phyloP scores from a whole-genome alignment of 2,113 vertebrate genomes.

The Lethenteron camtschaticum region DNA sequence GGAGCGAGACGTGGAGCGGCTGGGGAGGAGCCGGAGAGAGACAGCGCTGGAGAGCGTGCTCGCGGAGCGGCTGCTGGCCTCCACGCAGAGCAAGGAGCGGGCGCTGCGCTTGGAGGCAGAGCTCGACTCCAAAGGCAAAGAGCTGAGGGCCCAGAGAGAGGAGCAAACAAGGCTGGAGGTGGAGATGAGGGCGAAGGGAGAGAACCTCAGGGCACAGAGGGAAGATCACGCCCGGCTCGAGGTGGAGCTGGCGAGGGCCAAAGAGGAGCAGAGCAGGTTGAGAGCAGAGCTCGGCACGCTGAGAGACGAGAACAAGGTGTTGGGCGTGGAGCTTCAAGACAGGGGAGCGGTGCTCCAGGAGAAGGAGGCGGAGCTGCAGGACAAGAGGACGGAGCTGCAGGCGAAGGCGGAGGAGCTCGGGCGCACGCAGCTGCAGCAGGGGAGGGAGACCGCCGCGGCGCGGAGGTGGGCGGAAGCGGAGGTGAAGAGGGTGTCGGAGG shows the following conservation, averaged over 20 bases:
- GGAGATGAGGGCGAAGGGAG: background rate
- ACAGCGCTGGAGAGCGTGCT: conserved; percentile 11
- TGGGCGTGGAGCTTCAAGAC: conserved; percentile 20
- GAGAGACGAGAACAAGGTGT: no score
- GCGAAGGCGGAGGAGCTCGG: conserved; percentile 4
- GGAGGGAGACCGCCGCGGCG: no score
- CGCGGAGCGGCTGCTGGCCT: background rate
- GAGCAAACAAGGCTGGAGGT: background rate
- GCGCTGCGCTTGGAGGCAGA: conserved; percentile 1
- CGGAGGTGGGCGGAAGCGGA: no score
- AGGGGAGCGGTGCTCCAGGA: conserved; percentile 11
- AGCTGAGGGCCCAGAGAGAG: background rate
- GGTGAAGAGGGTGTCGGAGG: no score
- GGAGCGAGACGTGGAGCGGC: conserved; percentile 13
- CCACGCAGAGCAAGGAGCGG: background rate
- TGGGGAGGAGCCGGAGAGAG: conserved; percentile 15
- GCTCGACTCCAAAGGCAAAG: background rate
- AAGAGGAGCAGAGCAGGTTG: background rate
- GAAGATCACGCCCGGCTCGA: background rate
- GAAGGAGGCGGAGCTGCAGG: conserved; percentile 17
- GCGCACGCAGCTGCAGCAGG: no score
- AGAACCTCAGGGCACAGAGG: background rate
- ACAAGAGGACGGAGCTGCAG: conserved; percentile 20
- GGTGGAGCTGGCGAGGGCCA: background rate
- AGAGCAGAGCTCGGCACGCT: background rate